Conservation (phyloP, 2,888 invertebrate species). For the Cephus pulcher region DNA sequence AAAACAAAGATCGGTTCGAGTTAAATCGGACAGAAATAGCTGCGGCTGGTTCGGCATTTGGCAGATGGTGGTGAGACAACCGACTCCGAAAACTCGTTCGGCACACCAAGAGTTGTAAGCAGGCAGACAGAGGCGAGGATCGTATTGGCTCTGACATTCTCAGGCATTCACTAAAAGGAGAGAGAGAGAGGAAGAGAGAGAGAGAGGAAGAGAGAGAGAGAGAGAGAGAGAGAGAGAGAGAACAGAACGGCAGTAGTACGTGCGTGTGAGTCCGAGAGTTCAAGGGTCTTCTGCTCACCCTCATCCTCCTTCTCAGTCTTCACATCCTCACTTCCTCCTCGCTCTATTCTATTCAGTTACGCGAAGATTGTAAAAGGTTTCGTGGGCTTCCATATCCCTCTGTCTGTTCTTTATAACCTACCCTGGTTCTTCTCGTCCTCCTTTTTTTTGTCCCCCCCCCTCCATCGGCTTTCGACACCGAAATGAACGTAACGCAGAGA, state of each 20-base stretch:
- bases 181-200: background rate
- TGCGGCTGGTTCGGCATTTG: background rate
- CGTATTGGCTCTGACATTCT: constrained; percentile 1
- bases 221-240: background rate
- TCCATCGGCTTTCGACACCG: background rate
- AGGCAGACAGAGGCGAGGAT: background rate
- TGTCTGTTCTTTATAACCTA: background rate
- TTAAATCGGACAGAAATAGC: background rate
- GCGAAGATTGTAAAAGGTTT: constrained; percentile 23
- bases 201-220: background rate
- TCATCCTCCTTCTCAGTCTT: constrained; percentile 4
- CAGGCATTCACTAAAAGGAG: background rate
- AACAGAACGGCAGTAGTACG: background rate
- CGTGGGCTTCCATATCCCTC: constrained; percentile 10
- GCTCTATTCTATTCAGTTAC: constrained; percentile 4
- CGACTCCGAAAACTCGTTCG: constrained; percentile 7
- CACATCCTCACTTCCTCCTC: constrained; percentile 4
- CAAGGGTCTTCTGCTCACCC: constrained; percentile 6
- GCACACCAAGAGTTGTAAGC: background rate
- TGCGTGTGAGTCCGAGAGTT: constrained; percentile 4
- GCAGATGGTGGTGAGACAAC: constrained; percentile 2
- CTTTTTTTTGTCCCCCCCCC: background rate
- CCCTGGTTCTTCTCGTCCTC: constrained; percentile 32
- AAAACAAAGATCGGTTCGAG: background rate
- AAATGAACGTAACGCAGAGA: constrained; percentile 2